phyloP scores from a whole-genome alignment of 2,888 invertebrate genomes.

The Halictus ligatus region DNA sequence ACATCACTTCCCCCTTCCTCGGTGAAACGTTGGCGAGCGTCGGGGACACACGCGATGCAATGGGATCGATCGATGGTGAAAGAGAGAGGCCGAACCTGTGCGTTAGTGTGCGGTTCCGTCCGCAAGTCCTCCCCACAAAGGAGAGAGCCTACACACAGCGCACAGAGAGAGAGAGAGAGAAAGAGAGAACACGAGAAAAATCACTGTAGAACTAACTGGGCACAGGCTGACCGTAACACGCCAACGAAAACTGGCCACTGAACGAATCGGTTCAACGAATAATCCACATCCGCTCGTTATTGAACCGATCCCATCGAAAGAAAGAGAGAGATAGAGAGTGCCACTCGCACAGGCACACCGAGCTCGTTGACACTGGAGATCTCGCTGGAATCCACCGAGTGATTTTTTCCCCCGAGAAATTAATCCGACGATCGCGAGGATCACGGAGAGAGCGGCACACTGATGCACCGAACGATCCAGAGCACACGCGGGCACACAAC shows the following conservation, averaged over 20 bases:
- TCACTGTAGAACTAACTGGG: not conserved
- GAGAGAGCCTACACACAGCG: not conserved
- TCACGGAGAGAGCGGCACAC: not conserved
- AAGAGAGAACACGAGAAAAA: not conserved
- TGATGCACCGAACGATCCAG: not conserved
- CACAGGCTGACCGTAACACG: not conserved
- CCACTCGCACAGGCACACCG: not conserved
- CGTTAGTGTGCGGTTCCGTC: not conserved
- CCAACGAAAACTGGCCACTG: conserved; percentile 2
- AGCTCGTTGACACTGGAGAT: conserved; percentile 8
- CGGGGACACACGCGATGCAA: not conserved
- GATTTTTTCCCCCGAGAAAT: not conserved
- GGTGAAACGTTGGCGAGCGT: not conserved
- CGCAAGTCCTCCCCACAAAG: conserved; percentile 7
- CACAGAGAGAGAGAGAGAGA: not conserved
- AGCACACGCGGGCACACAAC: not conserved
- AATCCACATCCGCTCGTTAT: not conserved
- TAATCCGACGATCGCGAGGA: not conserved
- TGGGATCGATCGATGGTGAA: conserved; percentile 19
- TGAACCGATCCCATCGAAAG: not conserved
- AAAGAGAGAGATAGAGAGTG: not conserved
- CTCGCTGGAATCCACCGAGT: not conserved
- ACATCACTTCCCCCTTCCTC: conserved; percentile 1
- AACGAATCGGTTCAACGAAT: not conserved
- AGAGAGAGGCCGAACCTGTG: conserved; percentile 5